These are phyloP conservation scores for Sarcophaga variegata DNA, from an alignment of 2,888 invertebrate species.

Conservation along the genomic window DNA sequence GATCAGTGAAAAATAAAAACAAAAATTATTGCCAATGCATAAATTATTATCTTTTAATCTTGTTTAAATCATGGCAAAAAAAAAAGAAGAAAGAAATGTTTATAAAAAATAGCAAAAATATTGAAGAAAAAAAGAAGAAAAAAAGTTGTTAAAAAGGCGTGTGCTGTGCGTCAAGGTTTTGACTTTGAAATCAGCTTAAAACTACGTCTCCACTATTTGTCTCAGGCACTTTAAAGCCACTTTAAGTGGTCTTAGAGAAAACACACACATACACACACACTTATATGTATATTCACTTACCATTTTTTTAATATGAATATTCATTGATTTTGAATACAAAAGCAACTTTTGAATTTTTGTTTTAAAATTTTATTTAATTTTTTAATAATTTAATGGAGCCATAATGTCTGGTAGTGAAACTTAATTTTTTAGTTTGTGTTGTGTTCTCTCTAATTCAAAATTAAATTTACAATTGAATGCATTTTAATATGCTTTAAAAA, in stretches of 20 bases:
- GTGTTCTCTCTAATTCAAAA: slow-evolving; percentile 36
- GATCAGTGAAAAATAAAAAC: slow-evolving; percentile 7
- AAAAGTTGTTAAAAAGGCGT: slow-evolving; percentile 75
- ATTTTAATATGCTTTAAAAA: slow-evolving; percentile 39
- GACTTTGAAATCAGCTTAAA: slow-evolving; percentile 76
- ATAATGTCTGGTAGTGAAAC: slow-evolving; percentile 60
- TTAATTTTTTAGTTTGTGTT: slow-evolving; percentile 28
- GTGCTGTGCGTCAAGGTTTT: slow-evolving; percentile 76
- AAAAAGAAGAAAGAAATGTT: too few species aligned
- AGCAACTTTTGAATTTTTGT: slow-evolving; percentile 13
- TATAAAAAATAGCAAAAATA: too few species aligned
- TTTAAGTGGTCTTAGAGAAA: background rate
- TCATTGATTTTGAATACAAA: background rate
- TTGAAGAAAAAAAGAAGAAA: background rate
- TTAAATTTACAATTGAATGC: slow-evolving; percentile 33
- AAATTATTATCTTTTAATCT: slow-evolving; percentile 29
- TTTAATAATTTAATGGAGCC: slow-evolving; percentile 47
- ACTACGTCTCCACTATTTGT: slow-evolving; percentile 15
- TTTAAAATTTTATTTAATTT: slow-evolving; percentile 7
- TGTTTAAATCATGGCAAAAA: background rate
- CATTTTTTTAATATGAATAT: background rate
- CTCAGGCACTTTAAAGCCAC: slow-evolving; percentile 24
- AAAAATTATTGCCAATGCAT: background rate
- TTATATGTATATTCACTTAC: background rate
- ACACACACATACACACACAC: background rate